Percentiles rank a stretch among this genome's conserved stretches.
These are phyloP conservation scores for Riparia riparia DNA, from an alignment of 2,113 vertebrate genomes.

Conservation along the genomic window DNA sequence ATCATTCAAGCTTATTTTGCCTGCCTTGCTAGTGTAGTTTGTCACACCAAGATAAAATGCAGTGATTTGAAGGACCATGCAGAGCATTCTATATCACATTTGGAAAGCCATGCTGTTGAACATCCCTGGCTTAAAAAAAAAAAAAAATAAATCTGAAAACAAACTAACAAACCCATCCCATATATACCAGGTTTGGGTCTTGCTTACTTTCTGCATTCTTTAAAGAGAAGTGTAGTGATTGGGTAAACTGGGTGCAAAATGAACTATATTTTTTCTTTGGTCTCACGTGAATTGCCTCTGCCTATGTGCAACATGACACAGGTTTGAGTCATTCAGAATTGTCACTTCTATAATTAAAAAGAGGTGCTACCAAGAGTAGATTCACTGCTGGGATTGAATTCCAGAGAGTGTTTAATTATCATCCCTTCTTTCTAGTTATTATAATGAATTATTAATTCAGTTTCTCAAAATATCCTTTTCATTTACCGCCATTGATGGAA, in stretches of 20 bases:
- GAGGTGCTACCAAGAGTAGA: slow-evolving; percentile 49
- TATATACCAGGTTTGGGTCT: background rate
- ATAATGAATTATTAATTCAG: slow-evolving; percentile 72
- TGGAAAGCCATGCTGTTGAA: background rate
- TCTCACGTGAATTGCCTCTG: slow-evolving; percentile 50
- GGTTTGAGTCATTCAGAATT: slow-evolving; percentile 39
- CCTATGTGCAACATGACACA: slow-evolving; percentile 41
- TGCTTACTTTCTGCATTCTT: background rate
- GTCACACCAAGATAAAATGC: background rate
- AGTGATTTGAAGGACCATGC: background rate
- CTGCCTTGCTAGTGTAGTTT: background rate
- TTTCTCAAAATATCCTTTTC: slow-evolving; percentile 73
- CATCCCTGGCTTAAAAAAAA: background rate
- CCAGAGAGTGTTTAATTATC: slow-evolving; percentile 67
- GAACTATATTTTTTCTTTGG: slow-evolving; percentile 18
- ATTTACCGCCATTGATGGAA: slow-evolving; percentile 67
- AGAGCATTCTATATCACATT: background rate
- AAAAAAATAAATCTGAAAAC: background rate
- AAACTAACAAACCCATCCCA: background rate
- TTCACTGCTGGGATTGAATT: slow-evolving; percentile 60
- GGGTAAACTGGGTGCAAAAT: background rate
- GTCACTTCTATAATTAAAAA: slow-evolving; percentile 72
- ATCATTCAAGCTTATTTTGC: background rate
- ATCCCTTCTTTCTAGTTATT: slow-evolving; percentile 65
- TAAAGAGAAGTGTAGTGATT: background rate